Evolutionary conservation across 92 coral and sea anemone species (phyloP).

Genomic region (Epizoanthus stellaris): DNA sequence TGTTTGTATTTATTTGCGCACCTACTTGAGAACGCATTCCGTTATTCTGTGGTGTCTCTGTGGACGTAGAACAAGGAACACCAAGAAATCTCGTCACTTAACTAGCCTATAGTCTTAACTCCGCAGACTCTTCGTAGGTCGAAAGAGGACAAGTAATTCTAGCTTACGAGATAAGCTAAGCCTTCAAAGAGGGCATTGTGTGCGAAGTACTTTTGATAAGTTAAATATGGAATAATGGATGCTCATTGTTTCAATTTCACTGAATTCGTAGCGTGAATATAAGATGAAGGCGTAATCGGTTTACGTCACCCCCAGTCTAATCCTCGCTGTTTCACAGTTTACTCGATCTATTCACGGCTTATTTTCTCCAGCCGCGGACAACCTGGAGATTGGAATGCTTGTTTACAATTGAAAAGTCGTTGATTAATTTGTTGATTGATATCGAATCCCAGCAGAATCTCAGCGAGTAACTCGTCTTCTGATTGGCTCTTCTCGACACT

Average conservation of each 20-base stretch:
- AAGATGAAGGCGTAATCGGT: not conserved
- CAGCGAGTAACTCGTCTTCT: conserved; percentile 15
- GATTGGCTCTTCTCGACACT: conserved; percentile 40
- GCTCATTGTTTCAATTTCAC: not conserved
- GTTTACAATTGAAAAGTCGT: conserved; percentile 25
- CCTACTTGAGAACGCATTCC: too few species aligned
- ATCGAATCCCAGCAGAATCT: conserved; percentile 35
- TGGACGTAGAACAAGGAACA: too few species aligned
- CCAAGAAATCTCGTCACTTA: too few species aligned
- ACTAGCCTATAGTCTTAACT: too few species aligned
- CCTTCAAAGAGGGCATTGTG: conserved; percentile 30
- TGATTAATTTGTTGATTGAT: conserved; percentile 43
- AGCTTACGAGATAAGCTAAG: conserved; percentile 25
- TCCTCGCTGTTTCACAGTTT: not conserved
- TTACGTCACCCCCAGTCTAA: conserved; percentile 6
- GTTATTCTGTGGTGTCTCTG: too few species aligned
- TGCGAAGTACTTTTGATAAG: not conserved
- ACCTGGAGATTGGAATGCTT: conserved; percentile 15
- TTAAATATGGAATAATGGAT: not conserved
- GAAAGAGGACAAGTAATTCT: conserved; percentile 9
- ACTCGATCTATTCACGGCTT: conserved; percentile 27
- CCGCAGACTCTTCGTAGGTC: not conserved
- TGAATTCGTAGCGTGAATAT: not conserved
- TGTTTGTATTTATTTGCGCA: too few species aligned
- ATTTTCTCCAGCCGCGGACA: conserved; percentile 5